These are phyloP conservation scores for Pygmarrhopalites habei DNA, from an alignment of 1,140 invertebrate species.

Conservation along the genomic window DNA sequence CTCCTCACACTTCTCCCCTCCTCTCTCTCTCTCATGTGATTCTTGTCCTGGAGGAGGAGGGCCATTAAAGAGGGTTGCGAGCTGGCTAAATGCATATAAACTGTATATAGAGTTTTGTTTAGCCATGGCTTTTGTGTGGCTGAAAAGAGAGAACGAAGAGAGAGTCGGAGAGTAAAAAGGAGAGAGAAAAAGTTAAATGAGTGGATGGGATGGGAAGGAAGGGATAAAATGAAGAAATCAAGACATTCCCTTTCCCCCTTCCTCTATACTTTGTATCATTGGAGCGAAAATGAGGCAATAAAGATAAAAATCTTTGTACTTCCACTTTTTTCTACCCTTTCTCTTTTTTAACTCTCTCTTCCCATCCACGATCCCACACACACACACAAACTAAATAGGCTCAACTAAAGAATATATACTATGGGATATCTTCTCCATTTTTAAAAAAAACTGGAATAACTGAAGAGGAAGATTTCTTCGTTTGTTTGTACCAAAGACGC, in stretches of 20 bases:
- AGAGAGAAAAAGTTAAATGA: constrained; percentile 14
- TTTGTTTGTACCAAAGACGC: neutral
- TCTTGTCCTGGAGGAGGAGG: too few relatives aligned
- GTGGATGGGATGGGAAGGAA: constrained; percentile 1
- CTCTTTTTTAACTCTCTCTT: neutral
- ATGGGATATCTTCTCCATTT: neutral
- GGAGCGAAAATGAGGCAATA: constrained; percentile 35
- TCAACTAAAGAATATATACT: neutral
- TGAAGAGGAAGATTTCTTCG: neutral
- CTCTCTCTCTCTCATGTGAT: too few relatives aligned
- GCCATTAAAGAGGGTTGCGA: too few relatives aligned
- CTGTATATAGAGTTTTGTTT: too few relatives aligned
- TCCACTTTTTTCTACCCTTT: neutral
- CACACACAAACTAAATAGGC: neutral
- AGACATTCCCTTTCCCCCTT: constrained; percentile 7
- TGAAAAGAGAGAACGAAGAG: too few relatives aligned
- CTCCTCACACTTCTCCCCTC: too few relatives aligned
- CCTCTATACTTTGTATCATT: constrained; percentile 18
- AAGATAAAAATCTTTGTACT: constrained; percentile 22
- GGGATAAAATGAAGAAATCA: constrained; percentile 26
- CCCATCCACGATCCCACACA: neutral
- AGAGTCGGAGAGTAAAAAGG: neutral
- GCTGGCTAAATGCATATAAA: too few relatives aligned
- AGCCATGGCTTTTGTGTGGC: too few relatives aligned
- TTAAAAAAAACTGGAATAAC: neutral